phyloP scores from a whole-genome alignment of 2,113 vertebrate species.

The Pogonocichla stellata region DNA sequence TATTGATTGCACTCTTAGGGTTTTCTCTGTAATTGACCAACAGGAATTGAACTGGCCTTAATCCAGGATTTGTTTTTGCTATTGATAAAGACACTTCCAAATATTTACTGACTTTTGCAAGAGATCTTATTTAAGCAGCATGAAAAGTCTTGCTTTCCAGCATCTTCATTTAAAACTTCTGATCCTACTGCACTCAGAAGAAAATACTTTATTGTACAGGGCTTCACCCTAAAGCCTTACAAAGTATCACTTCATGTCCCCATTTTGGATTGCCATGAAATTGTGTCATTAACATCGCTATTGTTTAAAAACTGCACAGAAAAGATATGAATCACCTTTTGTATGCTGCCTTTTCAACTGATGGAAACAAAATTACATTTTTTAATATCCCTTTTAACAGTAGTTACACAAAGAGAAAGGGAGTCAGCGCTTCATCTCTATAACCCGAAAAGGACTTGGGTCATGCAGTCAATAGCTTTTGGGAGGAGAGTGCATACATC shows the following conservation, averaged over 20 bases:
- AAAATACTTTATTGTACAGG: not conserved
- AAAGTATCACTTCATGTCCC: not conserved
- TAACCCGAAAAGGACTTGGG: conserved; percentile 49
- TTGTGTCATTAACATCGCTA: not conserved
- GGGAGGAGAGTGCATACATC: conserved; percentile 52
- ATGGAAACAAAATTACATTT: not conserved
- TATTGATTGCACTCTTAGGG: not conserved
- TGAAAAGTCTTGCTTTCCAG: not conserved
- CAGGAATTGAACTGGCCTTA: not conserved
- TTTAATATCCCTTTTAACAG: conserved; percentile 56
- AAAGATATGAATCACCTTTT: not conserved
- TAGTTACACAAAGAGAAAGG: conserved; percentile 74
- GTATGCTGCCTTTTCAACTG: not conserved
- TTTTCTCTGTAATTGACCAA: not conserved
- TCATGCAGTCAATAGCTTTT: conserved; percentile 76
- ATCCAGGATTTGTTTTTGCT: not conserved
- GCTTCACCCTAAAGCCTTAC: not conserved
- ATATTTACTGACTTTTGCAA: not conserved
- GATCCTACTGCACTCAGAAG: not conserved
- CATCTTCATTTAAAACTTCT: not conserved
- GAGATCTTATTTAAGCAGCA: not conserved
- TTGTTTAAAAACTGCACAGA: not conserved
- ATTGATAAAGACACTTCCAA: not conserved
- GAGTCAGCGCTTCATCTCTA: conserved; percentile 66
- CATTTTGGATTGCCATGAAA: not conserved